phyloP scores from a whole-genome alignment of 1,140 invertebrate genomes.

The Scaptodrosophila lebanonensis region DNA sequence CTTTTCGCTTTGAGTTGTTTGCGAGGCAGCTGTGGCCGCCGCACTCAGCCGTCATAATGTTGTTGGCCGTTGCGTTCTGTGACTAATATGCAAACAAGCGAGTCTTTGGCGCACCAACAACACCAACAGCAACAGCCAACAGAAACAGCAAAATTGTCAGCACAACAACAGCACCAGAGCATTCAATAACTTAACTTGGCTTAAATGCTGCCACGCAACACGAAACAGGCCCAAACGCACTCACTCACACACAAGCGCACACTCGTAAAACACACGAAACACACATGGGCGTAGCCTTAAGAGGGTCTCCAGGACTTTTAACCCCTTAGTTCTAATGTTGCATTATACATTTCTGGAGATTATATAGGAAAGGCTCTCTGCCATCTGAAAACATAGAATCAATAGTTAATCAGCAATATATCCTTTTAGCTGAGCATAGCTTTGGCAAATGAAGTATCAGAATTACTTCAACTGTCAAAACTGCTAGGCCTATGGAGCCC shows the following conservation, averaged over 20 bases:
- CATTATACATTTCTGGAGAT: too few relatives aligned
- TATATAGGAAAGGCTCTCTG: too few relatives aligned
- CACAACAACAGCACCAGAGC: constrained; percentile 27
- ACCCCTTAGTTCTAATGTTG: too few relatives aligned
- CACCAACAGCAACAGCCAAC: constrained; percentile 12
- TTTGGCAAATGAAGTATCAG: too few relatives aligned
- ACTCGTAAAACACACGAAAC: too few relatives aligned
- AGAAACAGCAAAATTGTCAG: not conserved
- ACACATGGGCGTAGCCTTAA: too few relatives aligned
- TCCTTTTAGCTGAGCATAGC: too few relatives aligned
- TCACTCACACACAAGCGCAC: constrained; percentile 10
- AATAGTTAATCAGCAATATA: too few relatives aligned
- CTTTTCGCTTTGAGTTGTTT: not conserved
- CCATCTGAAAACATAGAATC: too few relatives aligned
- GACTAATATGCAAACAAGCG: constrained; percentile 74
- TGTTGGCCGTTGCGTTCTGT: constrained; percentile 46
- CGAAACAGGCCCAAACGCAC: constrained; percentile 1
- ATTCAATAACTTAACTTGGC: constrained; percentile 70
- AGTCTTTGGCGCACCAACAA: constrained; percentile 12
- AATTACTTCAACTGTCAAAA: too few relatives aligned
- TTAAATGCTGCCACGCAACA: constrained; percentile 44
- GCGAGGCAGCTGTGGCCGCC: constrained; percentile 27
- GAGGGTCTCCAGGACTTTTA: too few relatives aligned
- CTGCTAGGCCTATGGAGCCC: too few relatives aligned
- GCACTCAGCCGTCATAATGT: constrained; percentile 4